Evolutionary conservation across 2,797 vertebrate genomes (phyloP), one percentile per base, ranked within the genome.

Genomic region (Poecilia wingei): DNA sequence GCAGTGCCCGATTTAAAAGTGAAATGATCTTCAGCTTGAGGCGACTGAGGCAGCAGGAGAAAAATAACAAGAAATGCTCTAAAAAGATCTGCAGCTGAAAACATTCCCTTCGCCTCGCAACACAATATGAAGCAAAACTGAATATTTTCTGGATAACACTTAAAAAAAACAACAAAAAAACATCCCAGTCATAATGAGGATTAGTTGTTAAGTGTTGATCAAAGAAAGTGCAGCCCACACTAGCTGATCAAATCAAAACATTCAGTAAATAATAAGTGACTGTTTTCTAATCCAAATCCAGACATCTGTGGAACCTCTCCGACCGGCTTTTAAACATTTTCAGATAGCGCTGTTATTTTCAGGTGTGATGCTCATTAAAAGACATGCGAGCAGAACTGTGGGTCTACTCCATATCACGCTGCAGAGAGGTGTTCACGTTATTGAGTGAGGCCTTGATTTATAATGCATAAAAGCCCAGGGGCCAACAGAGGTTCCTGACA

Each of bases 1-100:
- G 78, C 79, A 81, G 13, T 39, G 77, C 51, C 43, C 68, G 51
- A 78, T 83, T 81, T 83, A 70, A 82, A 88, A 88, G 83, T 79
- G 28, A 82, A 80, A 86, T 79, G 49, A 82, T 87, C 87, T 86
- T 84, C 53, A 80, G 79, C 84, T 86, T 36, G 33, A 86, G 82
- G 76, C 81, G 10, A 43, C 45, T 10, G 9, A 74, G 36, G 71
- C 71, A 78, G 79, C 31, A 1, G 51, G 22, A 80, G 20, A 47
- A 72, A 74, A 78, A 22, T 66, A 61, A 33, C 28, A 31, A 61
- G 33, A 12, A 68, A 68, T 36, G 64, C 64, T 68, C 36, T 3
- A 36, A 69, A 79, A 79, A 83, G 31, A 80, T 72, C 74, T 73
- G 39, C 80, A 71, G 75, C 25, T 45, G 47, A 64, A 57, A 43